Evolutionary conservation across 2,797 vertebrate species (phyloP).

Genomic region (Macroramphosus scolopax): DNA sequence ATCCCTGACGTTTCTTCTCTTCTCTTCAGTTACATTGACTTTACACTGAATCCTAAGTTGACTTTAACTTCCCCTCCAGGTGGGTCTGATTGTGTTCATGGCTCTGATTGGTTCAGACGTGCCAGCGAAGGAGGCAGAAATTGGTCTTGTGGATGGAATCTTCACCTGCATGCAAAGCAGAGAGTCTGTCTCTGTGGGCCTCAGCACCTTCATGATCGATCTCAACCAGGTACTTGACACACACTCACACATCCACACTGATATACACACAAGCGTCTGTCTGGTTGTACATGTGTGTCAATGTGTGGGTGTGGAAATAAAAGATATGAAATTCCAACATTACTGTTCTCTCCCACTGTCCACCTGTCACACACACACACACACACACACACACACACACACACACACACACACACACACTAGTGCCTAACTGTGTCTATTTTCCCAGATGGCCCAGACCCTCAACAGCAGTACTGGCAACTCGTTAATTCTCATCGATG

Average conservation of each 20-base stretch:
- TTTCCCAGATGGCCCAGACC: slow-evolving; percentile 86
- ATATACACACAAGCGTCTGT: slow-evolving; percentile 16
- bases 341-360: slow-evolving; percentile 82
- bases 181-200: slow-evolving; percentile 92
- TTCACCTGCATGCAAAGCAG: slow-evolving; percentile 94
- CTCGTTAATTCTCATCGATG: slow-evolving; percentile 94
- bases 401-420: slow-evolving; percentile 5
- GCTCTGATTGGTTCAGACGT: slow-evolving; percentile 93
- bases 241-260: neutral
- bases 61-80: slow-evolving; percentile 59
- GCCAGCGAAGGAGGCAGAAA: slow-evolving; percentile 90
- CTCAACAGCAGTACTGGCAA: slow-evolving; percentile 88
- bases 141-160: slow-evolving; percentile 89
- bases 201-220: slow-evolving; percentile 98
- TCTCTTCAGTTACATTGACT: neutral
- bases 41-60: neutral
- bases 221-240: slow-evolving; percentile 85
- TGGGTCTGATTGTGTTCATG: slow-evolving; percentile 96
- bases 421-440: slow-evolving; percentile 15
- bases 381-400: slow-evolving; percentile 18
- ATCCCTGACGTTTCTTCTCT: neutral
- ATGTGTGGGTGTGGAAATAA: slow-evolving; percentile 74
- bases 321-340: slow-evolving; percentile 77
- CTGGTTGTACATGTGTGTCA: slow-evolving; percentile 11
- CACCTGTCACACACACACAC: slow-evolving; percentile 71